A percentile compares a stretch with the other conserved stretches of the same genome.
phyloP scores from a whole-genome alignment of 2,797 vertebrate genomes.

The Crypturellus tataupa region DNA sequence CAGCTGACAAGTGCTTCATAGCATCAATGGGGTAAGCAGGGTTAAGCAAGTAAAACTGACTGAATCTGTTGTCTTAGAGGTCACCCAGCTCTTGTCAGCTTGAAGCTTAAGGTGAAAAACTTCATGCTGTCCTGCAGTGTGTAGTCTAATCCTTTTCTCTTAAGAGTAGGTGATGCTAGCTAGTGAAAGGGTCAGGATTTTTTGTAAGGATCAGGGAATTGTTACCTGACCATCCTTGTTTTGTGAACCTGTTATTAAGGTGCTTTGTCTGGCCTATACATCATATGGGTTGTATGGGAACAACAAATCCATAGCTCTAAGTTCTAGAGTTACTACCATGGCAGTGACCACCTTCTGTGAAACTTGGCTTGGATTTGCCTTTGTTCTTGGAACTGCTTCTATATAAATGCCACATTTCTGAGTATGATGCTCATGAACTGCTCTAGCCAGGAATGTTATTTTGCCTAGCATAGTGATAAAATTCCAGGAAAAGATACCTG shows the following conservation, averaged over 20 bases:
- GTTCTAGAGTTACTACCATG: neutral
- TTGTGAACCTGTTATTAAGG: neutral
- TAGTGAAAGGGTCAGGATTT: neutral
- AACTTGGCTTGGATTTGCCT: neutral
- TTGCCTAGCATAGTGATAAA: neutral
- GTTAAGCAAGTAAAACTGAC: neutral
- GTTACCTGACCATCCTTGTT: rapidly evolving
- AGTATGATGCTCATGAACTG: constrained; percentile 11
- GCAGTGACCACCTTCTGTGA: constrained; percentile 22
- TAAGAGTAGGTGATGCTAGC: rapidly evolving
- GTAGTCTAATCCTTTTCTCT: neutral
- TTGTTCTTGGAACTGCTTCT: constrained; percentile 1
- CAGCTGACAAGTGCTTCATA: neutral
- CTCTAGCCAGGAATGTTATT: neutral
- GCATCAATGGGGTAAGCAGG: neutral
- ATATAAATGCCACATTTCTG: neutral
- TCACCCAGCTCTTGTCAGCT: neutral
- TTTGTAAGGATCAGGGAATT: neutral
- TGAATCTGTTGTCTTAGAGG: neutral
- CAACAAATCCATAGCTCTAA: neutral
- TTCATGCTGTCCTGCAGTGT: neutral
- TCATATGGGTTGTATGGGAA: neutral
- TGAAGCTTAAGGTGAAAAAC: neutral
- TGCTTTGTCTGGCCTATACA: neutral
- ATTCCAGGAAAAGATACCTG: constrained; percentile 17